Evolutionary conservation across 2,797 vertebrate species (phyloP), one percentile per base, ranked within the genome.

Genomic region (Pseudomugil tenellus): DNA sequence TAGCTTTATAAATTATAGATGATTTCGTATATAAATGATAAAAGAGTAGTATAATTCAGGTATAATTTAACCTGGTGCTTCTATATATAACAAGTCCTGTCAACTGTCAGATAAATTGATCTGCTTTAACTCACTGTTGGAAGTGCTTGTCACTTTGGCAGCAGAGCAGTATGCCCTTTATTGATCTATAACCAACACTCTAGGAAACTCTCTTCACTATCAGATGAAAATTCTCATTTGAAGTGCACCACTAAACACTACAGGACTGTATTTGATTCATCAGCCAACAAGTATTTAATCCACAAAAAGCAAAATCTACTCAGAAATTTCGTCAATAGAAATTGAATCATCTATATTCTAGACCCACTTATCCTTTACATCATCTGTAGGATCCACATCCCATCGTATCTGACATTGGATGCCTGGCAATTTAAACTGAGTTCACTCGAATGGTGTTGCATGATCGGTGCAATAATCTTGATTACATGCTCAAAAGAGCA

Each of bases 401-500:
- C 31, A 16, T 58, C 29, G 21, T 10, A 39, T 3, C 21, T 65
- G 67, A 61, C 37, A 62, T 2, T 51, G 34, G 34, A 25, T 12
- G 4, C 21, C 37, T 25, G 13, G n/a, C 16, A 46, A 58, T 49
- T 68, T 57, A 48, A 11, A 26, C 8, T 61, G 43, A 54, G 29
- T 34, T 63, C 17, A 53, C n/a, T 32, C 59, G 13, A 34, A 29
- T 59, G 32, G 14, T 60, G 43, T 51, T 61, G 66, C 23, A 56
- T 63, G 60, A 14, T 9, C 54, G 29, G 29, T 37, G 41, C 26
- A 59, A 43, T 39, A 66, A 61, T 61, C 39, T 61, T 1, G 25
- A 77, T 80, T 64, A 43, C 37, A 34, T 61, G 52, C 25, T 61
- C 17, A 29, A 52, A 4, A 6, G 34, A 76, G 63, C 67, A 56